phyloP scores from a whole-genome alignment of 53 echinoderm and acorn worm species.

The Holothuria leucospilota region DNA sequence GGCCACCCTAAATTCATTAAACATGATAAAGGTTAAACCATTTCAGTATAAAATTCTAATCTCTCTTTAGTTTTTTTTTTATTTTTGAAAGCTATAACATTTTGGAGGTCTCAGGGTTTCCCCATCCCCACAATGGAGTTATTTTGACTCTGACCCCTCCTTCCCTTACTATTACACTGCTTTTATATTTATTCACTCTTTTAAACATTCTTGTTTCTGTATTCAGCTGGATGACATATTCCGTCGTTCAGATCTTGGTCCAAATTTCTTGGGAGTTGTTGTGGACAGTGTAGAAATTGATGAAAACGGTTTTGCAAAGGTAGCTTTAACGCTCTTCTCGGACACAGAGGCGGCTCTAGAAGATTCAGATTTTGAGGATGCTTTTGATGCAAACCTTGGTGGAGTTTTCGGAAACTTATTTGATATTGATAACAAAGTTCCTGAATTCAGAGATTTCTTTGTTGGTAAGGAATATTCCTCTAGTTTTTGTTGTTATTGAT shows the following conservation, averaged over 20 bases:
- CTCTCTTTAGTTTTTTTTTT: too few species aligned
- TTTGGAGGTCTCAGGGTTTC: too few species aligned
- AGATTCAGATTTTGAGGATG: constrained; percentile 40
- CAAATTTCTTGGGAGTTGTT: constrained; percentile 28
- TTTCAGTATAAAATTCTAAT: too few species aligned
- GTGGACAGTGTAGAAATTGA: not conserved
- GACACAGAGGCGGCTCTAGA: constrained; percentile 12
- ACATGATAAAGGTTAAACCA: too few species aligned
- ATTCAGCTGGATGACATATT: constrained; percentile 55
- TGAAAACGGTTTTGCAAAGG: constrained; percentile 4
- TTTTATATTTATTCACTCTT: not conserved
- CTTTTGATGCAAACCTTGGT: constrained; percentile 57
- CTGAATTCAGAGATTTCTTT: constrained; percentile 42
- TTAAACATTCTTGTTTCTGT: not conserved
- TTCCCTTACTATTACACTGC: too few species aligned
- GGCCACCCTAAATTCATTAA: too few species aligned
- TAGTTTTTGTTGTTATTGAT: not conserved
- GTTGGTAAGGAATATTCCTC: constrained; percentile 36
- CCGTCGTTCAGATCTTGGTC: constrained; percentile 31
- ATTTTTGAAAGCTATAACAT: too few species aligned
- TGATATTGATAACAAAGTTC: constrained; percentile 59
- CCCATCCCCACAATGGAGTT: too few species aligned
- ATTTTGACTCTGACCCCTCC: too few species aligned
- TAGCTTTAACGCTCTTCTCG: constrained; percentile 52
- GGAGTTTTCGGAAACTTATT: constrained; percentile 44